Evolutionary conservation across 2,113 vertebrate genomes (phyloP), one percentile per base, ranked within the genome.

Genomic region (Perognathus longimembris): DNA sequence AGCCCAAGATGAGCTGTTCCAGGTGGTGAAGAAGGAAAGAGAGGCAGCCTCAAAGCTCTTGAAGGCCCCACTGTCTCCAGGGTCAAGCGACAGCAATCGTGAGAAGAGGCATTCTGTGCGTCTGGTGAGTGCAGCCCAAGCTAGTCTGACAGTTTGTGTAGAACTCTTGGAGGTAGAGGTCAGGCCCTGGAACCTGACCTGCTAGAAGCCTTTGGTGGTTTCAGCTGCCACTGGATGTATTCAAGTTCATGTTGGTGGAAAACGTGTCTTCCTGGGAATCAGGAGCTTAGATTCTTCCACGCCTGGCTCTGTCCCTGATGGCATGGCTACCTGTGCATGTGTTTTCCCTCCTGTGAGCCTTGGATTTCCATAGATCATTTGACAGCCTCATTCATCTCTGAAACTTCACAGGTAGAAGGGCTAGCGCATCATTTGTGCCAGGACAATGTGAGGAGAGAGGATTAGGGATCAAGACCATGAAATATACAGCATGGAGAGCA

Each of bases 1-100:
- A 82, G 97, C 99, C 82, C 98, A 98, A 89, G 99, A 99, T 76
- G 98, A 99, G 90, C 69, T 99, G 93, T 93, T 98, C 34, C 97
- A 95, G 10, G 95, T 98, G 88, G 98, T 97, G 40, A 98, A 97
- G 86, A 98, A 96, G 94, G 99, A 99, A 92, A 97, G 96, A 78
- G 98, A 99, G 96, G 97, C 97, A 36, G 97, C 97, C 30, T 94
- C 67, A 2, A 98, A 98, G 54, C 96, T 97, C 59, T 88, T 96
- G 81, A 97, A 71, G 42, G 83, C 95, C 0, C 94, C 97, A 3
- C 94, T 98, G 32, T 97, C 98, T 77, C 57, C 11, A 1, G 98
- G 98, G 75, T 98, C 50, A 54, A 54, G 94, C 79, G 96, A 34
- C 76, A 95, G 54, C 42, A 26, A 92, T 75, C 98, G 97, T 77